A percentile compares a stretch with the other conserved stretches of the same genome.
phyloP scores from a whole-genome alignment of 2,797 vertebrate genomes.

The Mormyrops boulengeri region DNA sequence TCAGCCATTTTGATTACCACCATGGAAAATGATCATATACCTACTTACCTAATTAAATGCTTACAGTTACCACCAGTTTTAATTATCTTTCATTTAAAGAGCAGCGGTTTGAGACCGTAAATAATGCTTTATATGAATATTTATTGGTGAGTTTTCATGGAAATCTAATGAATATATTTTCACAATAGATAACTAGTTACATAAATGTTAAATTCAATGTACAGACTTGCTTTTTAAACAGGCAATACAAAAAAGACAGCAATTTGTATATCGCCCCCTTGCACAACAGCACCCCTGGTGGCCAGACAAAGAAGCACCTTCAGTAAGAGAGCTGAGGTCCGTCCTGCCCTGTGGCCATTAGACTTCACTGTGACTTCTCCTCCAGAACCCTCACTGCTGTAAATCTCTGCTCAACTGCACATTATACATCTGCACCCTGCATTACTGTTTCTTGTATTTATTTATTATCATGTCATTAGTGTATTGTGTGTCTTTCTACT shows the following conservation, averaged over 20 bases:
- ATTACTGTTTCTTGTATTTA: neutral
- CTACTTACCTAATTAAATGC: neutral
- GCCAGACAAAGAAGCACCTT: neutral
- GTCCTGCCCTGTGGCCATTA: neutral
- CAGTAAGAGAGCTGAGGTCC: neutral
- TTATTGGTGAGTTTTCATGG: neutral
- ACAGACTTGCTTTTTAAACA: neutral
- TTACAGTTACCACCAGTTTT: neutral
- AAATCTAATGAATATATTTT: neutral
- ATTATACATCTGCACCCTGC: neutral
- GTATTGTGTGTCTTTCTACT: neutral
- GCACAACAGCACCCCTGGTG: neutral
- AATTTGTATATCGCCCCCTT: neutral
- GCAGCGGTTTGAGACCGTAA: neutral
- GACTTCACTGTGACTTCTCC: neutral
- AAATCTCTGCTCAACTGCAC: neutral
- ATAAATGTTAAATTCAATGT: neutral
- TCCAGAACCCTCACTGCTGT: neutral
- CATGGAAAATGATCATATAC: neutral
- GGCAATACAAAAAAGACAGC: neutral
- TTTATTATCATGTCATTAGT: neutral
- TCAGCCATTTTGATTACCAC: neutral
- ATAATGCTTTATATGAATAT: neutral
- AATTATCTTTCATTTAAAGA: neutral
- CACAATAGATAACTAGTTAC: neutral